Percentiles rank a stretch among this genome's conserved stretches.
Conservation (phyloP, 2,797 vertebrate genomes). For the Choloepus didactylus region DNA sequence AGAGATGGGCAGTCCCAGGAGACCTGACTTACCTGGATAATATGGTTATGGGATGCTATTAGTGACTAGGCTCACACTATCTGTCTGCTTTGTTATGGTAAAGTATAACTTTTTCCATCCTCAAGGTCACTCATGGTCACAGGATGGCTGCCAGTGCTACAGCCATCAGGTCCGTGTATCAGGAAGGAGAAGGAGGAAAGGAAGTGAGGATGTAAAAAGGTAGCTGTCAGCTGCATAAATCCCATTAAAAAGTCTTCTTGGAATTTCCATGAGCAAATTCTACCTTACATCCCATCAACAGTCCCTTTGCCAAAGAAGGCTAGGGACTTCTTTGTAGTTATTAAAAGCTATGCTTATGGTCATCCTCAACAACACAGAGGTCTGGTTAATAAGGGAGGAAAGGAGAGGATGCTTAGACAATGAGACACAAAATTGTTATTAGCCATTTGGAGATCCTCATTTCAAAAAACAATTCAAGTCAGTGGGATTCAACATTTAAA, state of each 20-base stretch:
- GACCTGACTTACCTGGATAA: background rate
- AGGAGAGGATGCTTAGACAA: background rate
- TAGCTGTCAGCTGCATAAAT: background rate
- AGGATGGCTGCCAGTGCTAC: background rate
- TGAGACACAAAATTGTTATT: constrained; percentile 27
- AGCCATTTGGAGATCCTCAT: constrained; percentile 11
- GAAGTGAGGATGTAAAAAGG: background rate
- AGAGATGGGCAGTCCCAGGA: background rate
- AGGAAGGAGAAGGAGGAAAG: background rate
- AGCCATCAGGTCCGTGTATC: background rate
- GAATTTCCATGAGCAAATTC: background rate
- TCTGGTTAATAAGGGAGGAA: background rate
- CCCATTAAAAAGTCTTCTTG: background rate
- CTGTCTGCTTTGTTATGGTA: background rate
- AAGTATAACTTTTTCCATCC: background rate
- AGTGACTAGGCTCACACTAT: background rate
- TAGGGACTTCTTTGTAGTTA: background rate
- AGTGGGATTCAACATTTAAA: constrained; percentile 52
- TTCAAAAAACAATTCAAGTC: constrained; percentile 56
- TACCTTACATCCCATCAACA: background rate
- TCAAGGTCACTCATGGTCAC: background rate
- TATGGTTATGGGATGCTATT: background rate
- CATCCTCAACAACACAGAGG: background rate
- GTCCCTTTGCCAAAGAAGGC: background rate
- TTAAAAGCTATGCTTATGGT: background rate